A percentile compares a stretch with the other conserved stretches of the same genome.
phyloP scores from a whole-genome alignment of 2,797 vertebrate genomes.

The Sternarchorhynchus goeldii region DNA sequence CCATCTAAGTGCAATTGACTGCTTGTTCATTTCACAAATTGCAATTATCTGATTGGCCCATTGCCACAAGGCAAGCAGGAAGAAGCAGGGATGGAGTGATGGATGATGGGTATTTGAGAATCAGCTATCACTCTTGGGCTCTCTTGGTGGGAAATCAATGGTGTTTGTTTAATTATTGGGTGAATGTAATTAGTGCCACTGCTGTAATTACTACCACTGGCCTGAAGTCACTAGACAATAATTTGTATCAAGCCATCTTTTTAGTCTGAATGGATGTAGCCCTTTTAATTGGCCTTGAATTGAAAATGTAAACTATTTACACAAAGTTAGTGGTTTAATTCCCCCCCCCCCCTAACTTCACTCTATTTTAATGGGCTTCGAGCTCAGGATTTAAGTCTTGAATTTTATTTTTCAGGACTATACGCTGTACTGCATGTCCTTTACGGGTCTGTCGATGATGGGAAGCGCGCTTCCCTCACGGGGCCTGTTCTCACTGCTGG shows the following conservation, averaged over 20 bases:
- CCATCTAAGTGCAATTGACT: slow-evolving; percentile 75
- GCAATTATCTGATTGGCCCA: slow-evolving; percentile 79
- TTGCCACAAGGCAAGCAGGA: slow-evolving; percentile 70
- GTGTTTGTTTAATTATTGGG: slow-evolving; percentile 82
- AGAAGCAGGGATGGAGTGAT: slow-evolving; percentile 64
- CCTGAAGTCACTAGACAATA: slow-evolving; percentile 73
- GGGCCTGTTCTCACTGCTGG: not conserved
- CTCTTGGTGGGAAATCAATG: slow-evolving; percentile 78
- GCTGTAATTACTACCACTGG: slow-evolving; percentile 76
- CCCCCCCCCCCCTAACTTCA: not conserved
- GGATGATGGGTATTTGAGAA: slow-evolving; percentile 31
- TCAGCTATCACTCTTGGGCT: slow-evolving; percentile 45
- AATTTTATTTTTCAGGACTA: too few relatives aligned
- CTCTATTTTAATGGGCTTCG: not conserved
- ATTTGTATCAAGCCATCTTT: slow-evolving; percentile 64
- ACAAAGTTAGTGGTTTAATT: not conserved
- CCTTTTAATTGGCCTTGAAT: slow-evolving; percentile 60
- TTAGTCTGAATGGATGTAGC: slow-evolving; percentile 63
- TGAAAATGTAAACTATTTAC: slow-evolving; percentile 42
- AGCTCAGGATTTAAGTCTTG: not conserved
- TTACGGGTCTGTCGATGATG: not conserved
- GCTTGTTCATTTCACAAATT: slow-evolving; percentile 77
- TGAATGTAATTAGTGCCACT: slow-evolving; percentile 78
- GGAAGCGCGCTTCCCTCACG: too few relatives aligned
- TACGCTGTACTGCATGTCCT: slow-evolving; percentile 13